Base-by-base conservation (phyloP, 2,113 vertebrate species). In the Oxyura jamaicensis region DNA sequence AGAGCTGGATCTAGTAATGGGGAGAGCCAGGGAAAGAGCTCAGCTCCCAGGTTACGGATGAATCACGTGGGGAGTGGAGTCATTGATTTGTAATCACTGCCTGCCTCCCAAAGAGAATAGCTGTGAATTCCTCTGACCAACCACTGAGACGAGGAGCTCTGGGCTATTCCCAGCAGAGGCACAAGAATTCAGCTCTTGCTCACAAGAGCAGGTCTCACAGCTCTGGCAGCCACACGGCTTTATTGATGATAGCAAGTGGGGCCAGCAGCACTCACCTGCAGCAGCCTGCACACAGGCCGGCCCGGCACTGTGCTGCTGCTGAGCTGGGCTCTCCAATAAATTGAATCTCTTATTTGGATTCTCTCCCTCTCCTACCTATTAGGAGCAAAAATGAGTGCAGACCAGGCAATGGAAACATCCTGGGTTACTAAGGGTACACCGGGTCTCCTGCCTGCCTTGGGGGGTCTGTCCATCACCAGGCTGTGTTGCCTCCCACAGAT, bases 51-150 rank as follows among this genome's bases (percentile, higher is more conserved):
- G 71, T 62, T 83, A 87, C 84, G 22, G 7, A 91, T 92, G 77
- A 76, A 91, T 91, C 83, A 72, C 62, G 58, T 29, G 0, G 5
- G 21, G 87, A 89, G 48, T 31, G n/a, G 31, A 89, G 77, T 65
- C 53, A 92, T 82, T 91, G 94, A 92, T 95, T 87, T 85, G 86
- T 46, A 73, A 87, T 95, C 87, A 50, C 87, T 67, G 78, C 81
- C 74, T 76, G 74, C 53, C 58, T 95, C 55, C 82, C 91, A 83
- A 8, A 89, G 79, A 79, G 6, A 95, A 88, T n/a, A 91, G 80
- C 83, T 2, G 1, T 31, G 73, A 95, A 92, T 93, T 95, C 86
- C 92, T 91, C 79, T 88, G 91, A 21, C 59, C 92, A 88, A 86
- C 2, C 2, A 44, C 66, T 0, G 2, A 58, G 62, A 87, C 1